Percentiles rank a stretch among this genome's conserved stretches.
These are phyloP conservation scores for Orchesella cincta DNA, from an alignment of 1,140 invertebrate species.

Conservation along the genomic window DNA sequence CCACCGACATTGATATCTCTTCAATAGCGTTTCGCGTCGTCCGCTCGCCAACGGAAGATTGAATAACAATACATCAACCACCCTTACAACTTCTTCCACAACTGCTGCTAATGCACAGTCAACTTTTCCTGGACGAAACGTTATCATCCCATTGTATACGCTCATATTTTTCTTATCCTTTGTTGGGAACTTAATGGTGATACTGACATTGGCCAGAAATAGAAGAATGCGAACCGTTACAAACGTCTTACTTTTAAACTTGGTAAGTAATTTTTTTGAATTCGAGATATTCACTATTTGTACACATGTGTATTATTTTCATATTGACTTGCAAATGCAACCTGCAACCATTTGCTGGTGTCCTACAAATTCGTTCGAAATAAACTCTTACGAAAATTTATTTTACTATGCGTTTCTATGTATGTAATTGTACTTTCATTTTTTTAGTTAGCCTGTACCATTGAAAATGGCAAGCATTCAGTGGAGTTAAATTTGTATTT, in stretches of 20 bases:
- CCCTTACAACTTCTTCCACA: neutral
- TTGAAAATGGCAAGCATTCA: no score
- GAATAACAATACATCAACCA: neutral
- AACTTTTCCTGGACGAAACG: conserved; percentile 47
- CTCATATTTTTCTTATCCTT: conserved; percentile 66
- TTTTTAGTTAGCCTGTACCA: no score
- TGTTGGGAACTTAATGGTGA: conserved; percentile 66
- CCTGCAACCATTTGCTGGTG: no score
- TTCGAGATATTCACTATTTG: no score
- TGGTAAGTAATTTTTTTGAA: conserved; percentile 55
- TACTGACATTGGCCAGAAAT: conserved; percentile 65
- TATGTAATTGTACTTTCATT: no score
- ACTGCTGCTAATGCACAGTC: neutral
- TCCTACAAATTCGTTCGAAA: no score
- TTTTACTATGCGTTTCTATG: no score
- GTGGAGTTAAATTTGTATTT: no score
- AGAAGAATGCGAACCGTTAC: conserved; percentile 68
- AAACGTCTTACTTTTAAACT: conserved; percentile 66
- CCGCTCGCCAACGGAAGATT: neutral
- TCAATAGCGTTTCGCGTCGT: neutral
- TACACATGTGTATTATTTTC: no score
- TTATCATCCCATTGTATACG: conserved; percentile 62
- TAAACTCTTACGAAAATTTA: no score
- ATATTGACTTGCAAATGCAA: no score
- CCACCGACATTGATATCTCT: neutral